phyloP scores from a whole-genome alignment of 2,888 invertebrate genomes.

The Drosophila anomalipes region DNA sequence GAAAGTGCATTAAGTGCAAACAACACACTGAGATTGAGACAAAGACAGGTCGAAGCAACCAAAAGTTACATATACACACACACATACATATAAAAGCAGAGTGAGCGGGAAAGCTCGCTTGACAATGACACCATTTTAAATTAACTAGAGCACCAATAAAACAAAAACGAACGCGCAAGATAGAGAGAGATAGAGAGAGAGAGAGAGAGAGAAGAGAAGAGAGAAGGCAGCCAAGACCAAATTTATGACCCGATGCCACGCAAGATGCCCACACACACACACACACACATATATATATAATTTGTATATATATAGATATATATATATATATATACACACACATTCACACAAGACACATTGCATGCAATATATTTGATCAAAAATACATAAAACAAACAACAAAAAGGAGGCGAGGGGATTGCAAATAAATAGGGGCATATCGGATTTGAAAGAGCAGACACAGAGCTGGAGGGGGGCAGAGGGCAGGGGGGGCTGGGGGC shows the following conservation, averaged over 20 bases:
- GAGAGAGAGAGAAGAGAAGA: not conserved
- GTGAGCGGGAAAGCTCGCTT: slow-evolving; percentile 29
- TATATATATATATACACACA: not conserved
- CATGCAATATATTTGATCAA: slow-evolving; percentile 54
- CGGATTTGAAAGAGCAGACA: not conserved
- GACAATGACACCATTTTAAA: slow-evolving; percentile 76
- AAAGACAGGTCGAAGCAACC: not conserved
- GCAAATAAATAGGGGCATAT: slow-evolving; percentile 27
- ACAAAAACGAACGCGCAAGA: not conserved
- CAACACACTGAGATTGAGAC: not conserved
- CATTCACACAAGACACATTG: slow-evolving; percentile 21
- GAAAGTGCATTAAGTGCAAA: not conserved
- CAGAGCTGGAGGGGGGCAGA: not conserved
- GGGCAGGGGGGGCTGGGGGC: not conserved
- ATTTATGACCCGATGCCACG: slow-evolving; percentile 62
- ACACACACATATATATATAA: not conserved
- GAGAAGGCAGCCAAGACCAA: slow-evolving; percentile 17
- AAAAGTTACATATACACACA: not conserved
- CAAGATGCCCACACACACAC: slow-evolving; percentile 27
- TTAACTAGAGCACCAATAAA: slow-evolving; percentile 63
- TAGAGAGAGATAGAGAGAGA: not conserved
- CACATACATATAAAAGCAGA: not conserved
- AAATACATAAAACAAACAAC: slow-evolving; percentile 33
- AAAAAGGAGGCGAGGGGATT: slow-evolving; percentile 19
- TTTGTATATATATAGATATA: too few relatives aligned